Evolutionary conservation across 2,888 invertebrate species (phyloP).

Genomic region (Siphlonurus alternatus): DNA sequence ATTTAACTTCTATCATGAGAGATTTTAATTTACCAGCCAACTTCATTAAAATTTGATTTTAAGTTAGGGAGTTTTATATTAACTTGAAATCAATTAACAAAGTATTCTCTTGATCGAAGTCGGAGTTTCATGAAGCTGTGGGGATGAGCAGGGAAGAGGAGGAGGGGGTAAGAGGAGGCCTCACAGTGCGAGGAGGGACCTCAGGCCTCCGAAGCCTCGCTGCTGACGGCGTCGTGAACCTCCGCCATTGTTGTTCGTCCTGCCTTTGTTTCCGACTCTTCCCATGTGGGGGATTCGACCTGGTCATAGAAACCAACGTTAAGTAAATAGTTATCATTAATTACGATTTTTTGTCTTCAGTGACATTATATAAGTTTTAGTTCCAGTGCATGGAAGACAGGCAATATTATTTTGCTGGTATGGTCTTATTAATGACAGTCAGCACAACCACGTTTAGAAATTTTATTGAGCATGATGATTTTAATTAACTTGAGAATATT

Average conservation of each 20-base stretch:
- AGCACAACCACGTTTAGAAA: no score
- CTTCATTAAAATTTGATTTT: no score
- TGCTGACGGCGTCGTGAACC: background rate
- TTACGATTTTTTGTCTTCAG: no score
- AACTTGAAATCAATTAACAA: background rate
- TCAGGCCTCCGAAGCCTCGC: background rate
- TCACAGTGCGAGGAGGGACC: background rate
- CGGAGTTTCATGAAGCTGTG: background rate
- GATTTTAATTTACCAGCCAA: background rate
- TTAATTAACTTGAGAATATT: no score
- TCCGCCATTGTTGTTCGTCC: no score
- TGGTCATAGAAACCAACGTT: background rate
- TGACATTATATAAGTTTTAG: no score
- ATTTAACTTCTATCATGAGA: background rate
- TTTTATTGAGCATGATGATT: no score
- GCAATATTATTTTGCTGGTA: no score
- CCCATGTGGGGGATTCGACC: background rate
- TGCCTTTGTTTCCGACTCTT: background rate
- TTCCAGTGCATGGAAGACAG: no score
- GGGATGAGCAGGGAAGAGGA: background rate
- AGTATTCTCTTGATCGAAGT: background rate
- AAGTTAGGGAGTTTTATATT: background rate
- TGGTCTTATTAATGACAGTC: no score
- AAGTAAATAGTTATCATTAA: no score
- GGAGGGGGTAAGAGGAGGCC: background rate